phyloP scores from a whole-genome alignment of 2,797 vertebrate species.

The Pipistrellus nathusii region DNA sequence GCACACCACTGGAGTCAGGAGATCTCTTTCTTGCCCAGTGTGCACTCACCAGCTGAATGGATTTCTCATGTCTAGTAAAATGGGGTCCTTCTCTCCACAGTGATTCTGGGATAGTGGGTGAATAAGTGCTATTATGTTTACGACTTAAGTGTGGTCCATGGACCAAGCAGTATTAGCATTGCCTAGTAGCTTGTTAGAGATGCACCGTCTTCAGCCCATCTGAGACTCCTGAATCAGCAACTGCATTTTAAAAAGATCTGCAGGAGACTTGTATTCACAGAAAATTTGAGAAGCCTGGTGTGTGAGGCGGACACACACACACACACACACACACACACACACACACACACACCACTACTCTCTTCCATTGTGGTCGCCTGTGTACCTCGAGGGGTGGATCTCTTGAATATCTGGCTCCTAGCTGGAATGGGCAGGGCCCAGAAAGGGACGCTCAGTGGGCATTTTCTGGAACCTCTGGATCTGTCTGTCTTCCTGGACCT shows the following conservation, averaged over 20 bases:
- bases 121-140: not conserved
- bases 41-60: not conserved
- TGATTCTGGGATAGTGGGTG: not conserved
- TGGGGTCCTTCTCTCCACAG: not conserved
- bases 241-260: not conserved
- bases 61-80: not conserved
- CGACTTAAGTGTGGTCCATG: not conserved
- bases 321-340: no score
- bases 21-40: not conserved
- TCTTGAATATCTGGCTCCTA: not conserved
- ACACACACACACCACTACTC: not conserved
- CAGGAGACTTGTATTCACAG: not conserved
- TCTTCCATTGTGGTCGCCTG: accelerated
- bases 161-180: not conserved
- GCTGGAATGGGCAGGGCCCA: not conserved
- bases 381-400: not conserved
- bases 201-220: not conserved
- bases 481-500: not conserved
- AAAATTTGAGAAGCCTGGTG: not conserved
- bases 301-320: not conserved
- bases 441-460: not conserved
- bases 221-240: not conserved
- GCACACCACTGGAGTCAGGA: not conserved
- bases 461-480: no score
- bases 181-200: not conserved